Base-by-base conservation (phyloP, 2,888 invertebrate genomes). In the Cosmia pyralina region DNA sequence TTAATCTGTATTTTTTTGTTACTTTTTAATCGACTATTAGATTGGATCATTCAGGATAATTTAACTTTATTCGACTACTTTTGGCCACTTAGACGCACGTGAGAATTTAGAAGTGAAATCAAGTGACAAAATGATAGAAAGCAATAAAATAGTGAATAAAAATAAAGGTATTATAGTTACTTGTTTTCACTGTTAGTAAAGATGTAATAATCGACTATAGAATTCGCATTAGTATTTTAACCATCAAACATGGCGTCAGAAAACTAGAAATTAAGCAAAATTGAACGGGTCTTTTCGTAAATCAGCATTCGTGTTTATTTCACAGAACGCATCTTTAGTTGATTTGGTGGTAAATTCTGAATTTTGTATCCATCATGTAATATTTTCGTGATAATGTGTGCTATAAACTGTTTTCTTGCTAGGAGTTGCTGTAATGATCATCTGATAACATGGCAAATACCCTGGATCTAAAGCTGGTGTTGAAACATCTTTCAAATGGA, bases 401-500 rank as follows among this genome's bases (percentile, higher is more conserved):
- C 52, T 75, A 8, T 69, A 80, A 17, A 38, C 0, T 63, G 10
- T 82, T 85, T 82, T 76, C 34, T 77, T 77, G 52, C 41, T 84
- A 84, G 81, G 84, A 72, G 70, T 64, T 38, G 74, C 44, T 75
- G 48, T 62, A 38, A 82, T 76, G 53, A 65, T 64, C n/a, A 71
- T 59, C 46, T 11, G 67, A 34, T 70, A 72, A 81, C 70, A 94
- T 94, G 95, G 91, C 90, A 68, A 86, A 86, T 72, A 74, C 75
- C 66, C 60, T 92, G 78, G 91, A 93, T 82, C 53, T 93, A 72
- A 93, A 92, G 83, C 82, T 90, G 76, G 87, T 96, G 38, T 80
- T 96, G 66, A 93, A 93, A 88, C 92, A 93, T 75, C 86, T 96
- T 52, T 90, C 92, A 50, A 93, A 95, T 86, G 94, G 94, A 19